A percentile compares a stretch with the other conserved stretches of the same genome.
These are phyloP conservation scores for Perca schrenkii DNA, from an alignment of 2,113 vertebrate genomes.

Conservation along the genomic window DNA sequence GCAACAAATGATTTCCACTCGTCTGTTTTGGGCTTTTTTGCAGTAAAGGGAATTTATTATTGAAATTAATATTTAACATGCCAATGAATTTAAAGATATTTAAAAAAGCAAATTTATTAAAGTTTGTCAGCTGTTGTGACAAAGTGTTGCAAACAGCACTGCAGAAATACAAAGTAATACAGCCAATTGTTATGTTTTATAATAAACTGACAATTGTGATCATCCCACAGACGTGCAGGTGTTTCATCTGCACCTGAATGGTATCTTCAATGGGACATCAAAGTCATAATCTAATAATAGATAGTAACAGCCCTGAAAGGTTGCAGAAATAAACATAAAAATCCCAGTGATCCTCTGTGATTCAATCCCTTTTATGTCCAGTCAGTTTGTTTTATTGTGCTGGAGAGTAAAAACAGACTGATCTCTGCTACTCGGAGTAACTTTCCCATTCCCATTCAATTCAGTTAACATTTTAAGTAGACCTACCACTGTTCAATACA, in stretches of 20 bases:
- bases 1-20: no score
- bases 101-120: constrained; percentile 3
- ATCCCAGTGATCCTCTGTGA: constrained; percentile 9
- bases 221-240: constrained; percentile 46
- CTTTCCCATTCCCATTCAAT: not conserved
- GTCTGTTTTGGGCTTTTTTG: no score
- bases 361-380: constrained; percentile 20
- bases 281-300: constrained; percentile 44
- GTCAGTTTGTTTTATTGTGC: constrained; percentile 13
- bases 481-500: not conserved
- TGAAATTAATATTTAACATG: not conserved
- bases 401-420: constrained; percentile 1
- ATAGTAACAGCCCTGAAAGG: constrained; percentile 35
- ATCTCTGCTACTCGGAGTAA: not conserved
- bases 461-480: not conserved
- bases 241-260: constrained; percentile 57
- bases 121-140: not conserved
- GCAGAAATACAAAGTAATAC: constrained; percentile 22
- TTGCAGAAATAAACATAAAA: constrained; percentile 30
- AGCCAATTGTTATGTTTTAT: constrained; percentile 37
- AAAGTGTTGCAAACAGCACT: constrained; percentile 12
- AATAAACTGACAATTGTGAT: constrained; percentile 50
- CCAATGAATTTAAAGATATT: not conserved
- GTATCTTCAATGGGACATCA: constrained; percentile 60
- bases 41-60: not conserved